A percentile compares a stretch with the other conserved stretches of the same genome.
Evolutionary conservation across 2,113 vertebrate species (phyloP).

Genomic region (Solenodon paradoxus): DNA sequence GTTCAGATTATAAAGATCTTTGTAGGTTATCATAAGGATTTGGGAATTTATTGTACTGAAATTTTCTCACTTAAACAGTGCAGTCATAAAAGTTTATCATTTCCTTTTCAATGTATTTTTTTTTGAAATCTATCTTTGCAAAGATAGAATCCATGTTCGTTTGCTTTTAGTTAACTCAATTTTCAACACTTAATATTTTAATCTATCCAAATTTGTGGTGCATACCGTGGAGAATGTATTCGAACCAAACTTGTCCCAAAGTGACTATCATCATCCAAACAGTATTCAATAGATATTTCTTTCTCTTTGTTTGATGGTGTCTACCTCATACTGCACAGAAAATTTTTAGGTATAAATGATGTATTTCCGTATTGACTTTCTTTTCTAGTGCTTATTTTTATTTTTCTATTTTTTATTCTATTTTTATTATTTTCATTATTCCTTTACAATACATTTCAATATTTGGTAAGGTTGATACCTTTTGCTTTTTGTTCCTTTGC

Average conservation of each 20-base stretch:
- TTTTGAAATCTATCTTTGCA: not conserved
- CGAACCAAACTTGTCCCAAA: not conserved
- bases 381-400: not conserved
- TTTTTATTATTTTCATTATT: not conserved
- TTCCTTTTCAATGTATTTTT: constrained; percentile 11
- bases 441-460: constrained; percentile 23
- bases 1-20: not conserved
- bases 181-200: not conserved
- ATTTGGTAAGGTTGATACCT: not conserved
- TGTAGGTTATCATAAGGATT: not conserved
- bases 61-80: not conserved
- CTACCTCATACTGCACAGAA: not conserved
- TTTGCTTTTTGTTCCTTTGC: not conserved
- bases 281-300: not conserved
- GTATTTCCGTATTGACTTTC: not conserved
- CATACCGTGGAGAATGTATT: not conserved
- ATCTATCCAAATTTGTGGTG: not conserved
- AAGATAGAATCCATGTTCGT: not conserved
- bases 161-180: not conserved
- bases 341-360: not conserved
- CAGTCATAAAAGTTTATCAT: constrained; percentile 5
- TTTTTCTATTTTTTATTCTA: not conserved
- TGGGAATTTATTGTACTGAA: not conserved
- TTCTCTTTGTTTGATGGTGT: not conserved
- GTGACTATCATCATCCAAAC: not conserved